These are phyloP conservation scores for Seira sanloemensis DNA, from an alignment of 2,888 invertebrate species.

Conservation along the genomic window DNA sequence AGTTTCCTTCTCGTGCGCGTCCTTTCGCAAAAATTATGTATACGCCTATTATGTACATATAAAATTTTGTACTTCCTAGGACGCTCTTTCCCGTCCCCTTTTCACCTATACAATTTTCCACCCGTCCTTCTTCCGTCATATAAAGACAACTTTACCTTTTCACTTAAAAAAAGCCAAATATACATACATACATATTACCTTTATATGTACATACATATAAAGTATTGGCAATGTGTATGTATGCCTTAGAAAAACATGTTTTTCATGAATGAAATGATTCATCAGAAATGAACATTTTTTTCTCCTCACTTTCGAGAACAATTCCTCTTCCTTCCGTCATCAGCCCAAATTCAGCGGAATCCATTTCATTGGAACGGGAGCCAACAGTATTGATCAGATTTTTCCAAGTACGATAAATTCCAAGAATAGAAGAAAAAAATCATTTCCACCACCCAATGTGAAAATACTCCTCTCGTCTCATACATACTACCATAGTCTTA, in stretches of 20 bases:
- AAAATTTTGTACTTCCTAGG: too few relatives aligned
- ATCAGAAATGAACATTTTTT: conserved; percentile 6
- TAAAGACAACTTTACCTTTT: too few relatives aligned
- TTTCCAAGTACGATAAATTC: neutral
- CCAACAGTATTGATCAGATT: neutral
- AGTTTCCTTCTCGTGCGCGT: conserved; percentile 39
- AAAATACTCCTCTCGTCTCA: too few relatives aligned
- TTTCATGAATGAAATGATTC: neutral
- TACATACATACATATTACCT: too few relatives aligned
- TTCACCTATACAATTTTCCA: neutral
- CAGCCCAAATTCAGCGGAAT: neutral
- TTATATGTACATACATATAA: too few relatives aligned
- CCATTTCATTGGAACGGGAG: neutral
- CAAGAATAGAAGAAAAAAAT: conserved; percentile 5
- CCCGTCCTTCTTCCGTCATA: too few relatives aligned
- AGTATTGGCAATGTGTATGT: neutral
- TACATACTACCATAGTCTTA: too few relatives aligned
- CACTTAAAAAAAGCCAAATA: too few relatives aligned
- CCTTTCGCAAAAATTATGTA: conserved; percentile 1
- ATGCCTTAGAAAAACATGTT: too few relatives aligned
- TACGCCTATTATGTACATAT: too few relatives aligned
- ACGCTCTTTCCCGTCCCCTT: neutral
- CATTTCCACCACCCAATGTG: too few relatives aligned
- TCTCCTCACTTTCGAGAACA: conserved; percentile 18
- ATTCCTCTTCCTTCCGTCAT: neutral